Percentiles rank a stretch among this genome's conserved stretches.
These are phyloP conservation scores for Dicrurus megarhynchus DNA, from an alignment of 2,113 vertebrate species.

Conservation along the genomic window DNA sequence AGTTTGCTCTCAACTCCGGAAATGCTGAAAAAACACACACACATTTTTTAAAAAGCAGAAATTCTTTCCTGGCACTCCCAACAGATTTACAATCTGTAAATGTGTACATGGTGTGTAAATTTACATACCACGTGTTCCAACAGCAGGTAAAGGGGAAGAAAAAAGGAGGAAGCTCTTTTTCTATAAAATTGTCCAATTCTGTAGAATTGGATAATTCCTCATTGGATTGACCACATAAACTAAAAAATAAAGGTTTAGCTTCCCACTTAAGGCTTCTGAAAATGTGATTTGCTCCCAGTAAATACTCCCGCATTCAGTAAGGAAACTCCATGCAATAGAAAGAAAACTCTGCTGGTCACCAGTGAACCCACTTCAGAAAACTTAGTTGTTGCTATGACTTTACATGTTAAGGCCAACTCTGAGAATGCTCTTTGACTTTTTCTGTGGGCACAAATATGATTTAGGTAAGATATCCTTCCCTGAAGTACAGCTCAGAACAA, in stretches of 20 bases:
- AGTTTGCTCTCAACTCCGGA: background rate
- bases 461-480: background rate
- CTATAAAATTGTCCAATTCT: background rate
- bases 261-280: background rate
- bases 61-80: background rate
- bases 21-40: background rate
- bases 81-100: background rate
- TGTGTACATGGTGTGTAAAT: background rate
- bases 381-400: background rate
- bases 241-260: background rate
- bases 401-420: rapidly evolving
- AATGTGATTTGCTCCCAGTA: background rate
- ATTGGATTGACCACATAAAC: background rate
- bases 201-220: background rate
- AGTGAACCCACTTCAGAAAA: background rate
- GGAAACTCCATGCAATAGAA: background rate
- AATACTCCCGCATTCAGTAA: background rate
- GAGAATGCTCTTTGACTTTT: background rate
- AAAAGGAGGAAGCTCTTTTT: background rate
- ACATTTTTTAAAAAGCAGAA: background rate
- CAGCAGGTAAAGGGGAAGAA: background rate
- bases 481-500: background rate
- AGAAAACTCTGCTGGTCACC: background rate
- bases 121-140: background rate
- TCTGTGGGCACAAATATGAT: background rate